Evolutionary conservation across 2,113 vertebrate species (phyloP).

Genomic region (Hemibagrus wyckioides): DNA sequence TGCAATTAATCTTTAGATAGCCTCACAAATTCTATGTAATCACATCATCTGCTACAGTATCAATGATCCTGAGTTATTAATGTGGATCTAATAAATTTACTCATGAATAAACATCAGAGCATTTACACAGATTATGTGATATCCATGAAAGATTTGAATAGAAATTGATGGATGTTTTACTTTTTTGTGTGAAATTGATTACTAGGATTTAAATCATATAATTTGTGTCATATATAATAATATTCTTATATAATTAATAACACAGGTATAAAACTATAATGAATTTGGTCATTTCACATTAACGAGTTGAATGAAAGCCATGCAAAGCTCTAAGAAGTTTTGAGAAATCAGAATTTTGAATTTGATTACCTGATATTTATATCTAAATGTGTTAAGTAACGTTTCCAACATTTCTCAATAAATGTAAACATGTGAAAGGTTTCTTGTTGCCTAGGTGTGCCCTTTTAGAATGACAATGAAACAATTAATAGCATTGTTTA

Average conservation of each 20-base stretch:
- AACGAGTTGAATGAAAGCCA: background rate
- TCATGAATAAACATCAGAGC: background rate
- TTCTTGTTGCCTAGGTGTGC: too few species aligned
- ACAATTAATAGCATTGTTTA: too few species aligned
- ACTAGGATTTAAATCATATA: too few species aligned
- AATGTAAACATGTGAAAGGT: too few species aligned
- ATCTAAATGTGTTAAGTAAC: too few species aligned
- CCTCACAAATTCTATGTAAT: background rate
- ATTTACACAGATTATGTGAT: background rate
- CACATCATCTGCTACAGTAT: background rate
- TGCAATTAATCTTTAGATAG: background rate
- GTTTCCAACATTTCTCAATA: too few species aligned
- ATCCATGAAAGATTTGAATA: background rate
- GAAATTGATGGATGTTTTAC: rapidly evolving
- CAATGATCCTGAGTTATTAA: background rate
- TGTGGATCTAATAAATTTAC: background rate
- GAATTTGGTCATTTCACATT: background rate
- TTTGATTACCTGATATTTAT: too few species aligned
- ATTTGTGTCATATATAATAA: too few species aligned
- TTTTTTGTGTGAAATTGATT: background rate
- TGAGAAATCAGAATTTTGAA: too few species aligned
- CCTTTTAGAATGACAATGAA: too few species aligned
- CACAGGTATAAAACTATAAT: background rate
- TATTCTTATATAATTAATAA: background rate
- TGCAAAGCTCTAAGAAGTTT: background rate